Evolutionary conservation across 1,140 invertebrate genomes (phyloP).

Genomic region (Hylyphantes graminicola): DNA sequence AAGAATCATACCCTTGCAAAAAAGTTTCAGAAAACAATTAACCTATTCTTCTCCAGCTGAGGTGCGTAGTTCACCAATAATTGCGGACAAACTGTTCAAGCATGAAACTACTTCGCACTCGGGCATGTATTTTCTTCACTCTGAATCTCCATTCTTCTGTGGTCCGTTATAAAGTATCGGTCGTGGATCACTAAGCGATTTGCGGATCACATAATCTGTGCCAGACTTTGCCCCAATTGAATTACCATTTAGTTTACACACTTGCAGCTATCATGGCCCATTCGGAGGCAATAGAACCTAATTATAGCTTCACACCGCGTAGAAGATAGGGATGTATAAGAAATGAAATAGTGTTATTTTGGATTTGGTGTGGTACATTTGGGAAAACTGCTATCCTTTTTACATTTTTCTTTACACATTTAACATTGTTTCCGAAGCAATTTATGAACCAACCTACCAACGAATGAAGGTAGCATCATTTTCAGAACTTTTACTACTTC

Average conservation of each 20-base stretch:
- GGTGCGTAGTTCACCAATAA: background rate
- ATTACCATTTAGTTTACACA: conserved; percentile 29
- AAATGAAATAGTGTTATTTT: no score
- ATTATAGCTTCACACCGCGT: conserved; percentile 7
- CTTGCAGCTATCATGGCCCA: background rate
- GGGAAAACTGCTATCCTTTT: no score
- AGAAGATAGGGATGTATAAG: background rate
- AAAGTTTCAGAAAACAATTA: no score
- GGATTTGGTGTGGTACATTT: no score
- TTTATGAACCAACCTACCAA: background rate
- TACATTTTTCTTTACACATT: background rate
- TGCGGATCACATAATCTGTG: conserved; percentile 19
- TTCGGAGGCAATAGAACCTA: conserved; percentile 20
- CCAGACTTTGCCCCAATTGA: conserved; percentile 18
- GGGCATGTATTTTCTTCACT: background rate
- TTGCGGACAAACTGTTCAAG: background rate
- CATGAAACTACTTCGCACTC: background rate
- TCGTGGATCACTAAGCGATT: conserved; percentile 18
- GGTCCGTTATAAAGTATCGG: background rate
- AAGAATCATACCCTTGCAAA: no score
- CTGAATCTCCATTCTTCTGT: background rate
- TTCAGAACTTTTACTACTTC: background rate
- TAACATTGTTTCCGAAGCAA: no score
- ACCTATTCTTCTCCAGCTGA: no score
- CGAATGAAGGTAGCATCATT: background rate